These are phyloP conservation scores for Eucera pruinosa DNA, from an alignment of 2,888 invertebrate genomes.

Conservation along the genomic window DNA sequence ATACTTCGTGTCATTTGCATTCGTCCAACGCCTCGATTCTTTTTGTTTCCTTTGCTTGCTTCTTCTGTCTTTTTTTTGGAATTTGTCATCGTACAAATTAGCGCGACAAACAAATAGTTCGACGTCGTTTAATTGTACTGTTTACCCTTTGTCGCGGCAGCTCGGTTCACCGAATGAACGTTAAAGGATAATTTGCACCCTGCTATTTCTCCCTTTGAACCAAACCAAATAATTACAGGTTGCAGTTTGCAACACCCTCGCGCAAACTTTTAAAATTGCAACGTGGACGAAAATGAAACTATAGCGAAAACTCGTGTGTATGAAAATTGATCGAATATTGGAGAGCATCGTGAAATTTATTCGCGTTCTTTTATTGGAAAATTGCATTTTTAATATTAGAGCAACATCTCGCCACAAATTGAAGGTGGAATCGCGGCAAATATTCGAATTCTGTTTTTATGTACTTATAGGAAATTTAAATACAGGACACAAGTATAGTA, in stretches of 20 bases:
- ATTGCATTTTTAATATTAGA: too few species aligned
- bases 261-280: neutral
- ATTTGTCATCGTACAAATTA: constrained; percentile 22
- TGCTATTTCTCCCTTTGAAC: too few species aligned
- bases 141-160: constrained; percentile 36
- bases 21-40: neutral
- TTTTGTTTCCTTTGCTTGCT: neutral
- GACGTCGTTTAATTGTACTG: constrained; percentile 35
- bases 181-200: constrained; percentile 26
- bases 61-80: neutral
- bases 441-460: too few species aligned
- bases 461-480: too few species aligned
- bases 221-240: constrained; percentile 14
- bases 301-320: neutral
- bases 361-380: neutral
- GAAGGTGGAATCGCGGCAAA: too few species aligned
- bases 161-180: neutral
- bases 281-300: neutral
- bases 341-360: constrained; percentile 7
- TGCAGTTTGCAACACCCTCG: neutral
- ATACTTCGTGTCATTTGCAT: constrained; percentile 12
- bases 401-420: too few species aligned
- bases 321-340: constrained; percentile 21
- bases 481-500: too few species aligned
- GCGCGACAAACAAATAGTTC: constrained; percentile 29